These are phyloP conservation scores for Homarus americanus DNA, from an alignment of 1,140 invertebrate genomes.

Conservation along the genomic window DNA sequence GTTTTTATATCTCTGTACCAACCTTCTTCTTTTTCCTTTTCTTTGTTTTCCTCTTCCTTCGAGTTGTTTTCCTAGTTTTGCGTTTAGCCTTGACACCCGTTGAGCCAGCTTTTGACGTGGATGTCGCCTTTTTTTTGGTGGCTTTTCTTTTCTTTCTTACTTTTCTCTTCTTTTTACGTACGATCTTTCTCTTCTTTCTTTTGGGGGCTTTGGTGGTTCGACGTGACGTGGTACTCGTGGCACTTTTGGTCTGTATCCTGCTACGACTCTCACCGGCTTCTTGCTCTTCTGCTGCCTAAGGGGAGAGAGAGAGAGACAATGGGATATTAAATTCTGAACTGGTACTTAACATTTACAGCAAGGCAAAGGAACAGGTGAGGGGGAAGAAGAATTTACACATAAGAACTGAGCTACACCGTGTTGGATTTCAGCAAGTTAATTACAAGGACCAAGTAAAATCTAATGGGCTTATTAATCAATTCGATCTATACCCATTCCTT, in stretches of 20 bases:
- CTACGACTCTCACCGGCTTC: not conserved
- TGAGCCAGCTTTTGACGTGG: slow-evolving; percentile 39
- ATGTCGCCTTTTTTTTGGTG: slow-evolving; percentile 49
- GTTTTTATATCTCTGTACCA: no score
- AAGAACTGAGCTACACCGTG: no score
- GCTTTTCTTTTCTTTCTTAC: slow-evolving; percentile 64
- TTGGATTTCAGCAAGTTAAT: no score
- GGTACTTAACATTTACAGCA: no score
- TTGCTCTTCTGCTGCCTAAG: slow-evolving; percentile 26
- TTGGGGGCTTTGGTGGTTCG: slow-evolving; percentile 45
- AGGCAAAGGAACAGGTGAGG: no score
- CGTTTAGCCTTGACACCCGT: slow-evolving; percentile 47
- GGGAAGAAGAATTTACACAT: no score
- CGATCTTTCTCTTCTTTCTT: slow-evolving; percentile 52
- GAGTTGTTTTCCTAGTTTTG: slow-evolving; percentile 67
- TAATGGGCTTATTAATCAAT: no score
- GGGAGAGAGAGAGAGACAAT: no score
- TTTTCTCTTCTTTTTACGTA: slow-evolving; percentile 62
- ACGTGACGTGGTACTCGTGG: slow-evolving; percentile 30
- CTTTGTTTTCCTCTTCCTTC: slow-evolving; percentile 70
- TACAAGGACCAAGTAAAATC: no score
- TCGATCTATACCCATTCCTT: no score
- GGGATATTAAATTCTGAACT: no score
- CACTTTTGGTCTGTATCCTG: not conserved
- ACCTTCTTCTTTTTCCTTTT: slow-evolving; percentile 72